Percentiles rank a stretch among this genome's conserved stretches.
Conservation (phyloP, 1,140 invertebrate species). For the Arctopsyche grandis region DNA sequence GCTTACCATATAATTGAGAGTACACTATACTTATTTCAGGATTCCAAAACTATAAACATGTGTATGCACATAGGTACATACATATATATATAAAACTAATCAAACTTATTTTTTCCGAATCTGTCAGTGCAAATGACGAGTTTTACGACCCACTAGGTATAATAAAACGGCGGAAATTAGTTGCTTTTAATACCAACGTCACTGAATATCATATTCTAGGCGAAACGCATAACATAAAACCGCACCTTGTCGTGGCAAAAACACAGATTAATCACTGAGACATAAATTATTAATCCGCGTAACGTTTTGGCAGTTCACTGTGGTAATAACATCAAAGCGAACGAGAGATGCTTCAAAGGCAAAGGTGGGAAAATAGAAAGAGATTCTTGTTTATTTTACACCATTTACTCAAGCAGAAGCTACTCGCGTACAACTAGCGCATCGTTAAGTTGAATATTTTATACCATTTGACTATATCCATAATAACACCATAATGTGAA, state of each 20-base stretch:
- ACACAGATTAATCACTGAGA: constrained; percentile 14
- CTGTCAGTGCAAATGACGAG: no score
- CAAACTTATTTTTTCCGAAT: neutral
- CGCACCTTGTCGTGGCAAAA: neutral
- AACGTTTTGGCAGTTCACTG: constrained; percentile 12
- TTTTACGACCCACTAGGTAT: no score
- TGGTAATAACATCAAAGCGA: constrained; percentile 17
- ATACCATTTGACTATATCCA: no score
- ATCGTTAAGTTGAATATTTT: no score
- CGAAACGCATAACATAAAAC: neutral
- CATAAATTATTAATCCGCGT: constrained; percentile 20
- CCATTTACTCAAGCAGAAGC: neutral
- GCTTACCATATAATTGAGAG: no score
- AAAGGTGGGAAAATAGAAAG: no score
- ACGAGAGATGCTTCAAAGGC: neutral
- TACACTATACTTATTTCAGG: no score
- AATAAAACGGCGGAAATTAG: no score
- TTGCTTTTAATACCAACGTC: no score
- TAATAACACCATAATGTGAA: no score
- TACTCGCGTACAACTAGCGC: no score
- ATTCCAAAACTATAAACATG: neutral
- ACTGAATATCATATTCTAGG: no score
- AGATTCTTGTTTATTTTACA: constrained; percentile 9
- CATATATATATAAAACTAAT: neutral
- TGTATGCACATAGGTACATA: neutral